Conservation (phyloP, 2,888 invertebrate genomes). For the Dexiosoma caninum region DNA sequence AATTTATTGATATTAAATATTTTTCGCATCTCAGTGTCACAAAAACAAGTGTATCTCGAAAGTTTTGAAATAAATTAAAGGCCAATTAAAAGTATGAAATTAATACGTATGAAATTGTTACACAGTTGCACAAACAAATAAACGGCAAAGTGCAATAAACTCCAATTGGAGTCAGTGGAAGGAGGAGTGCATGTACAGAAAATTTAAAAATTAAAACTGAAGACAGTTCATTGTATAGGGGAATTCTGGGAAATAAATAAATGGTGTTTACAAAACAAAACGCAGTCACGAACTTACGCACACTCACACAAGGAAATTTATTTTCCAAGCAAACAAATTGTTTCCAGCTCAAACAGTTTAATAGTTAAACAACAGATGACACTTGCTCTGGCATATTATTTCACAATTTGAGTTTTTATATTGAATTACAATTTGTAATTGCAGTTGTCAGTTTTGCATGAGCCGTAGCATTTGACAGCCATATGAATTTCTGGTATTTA, state of each 20-base stretch:
- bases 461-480: no score
- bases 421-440: no score
- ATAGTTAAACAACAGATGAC: no score
- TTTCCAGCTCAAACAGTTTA: not conserved
- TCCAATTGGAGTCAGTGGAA: not conserved
- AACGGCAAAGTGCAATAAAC: constrained; percentile 19
- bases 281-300: not conserved
- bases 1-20: no score
- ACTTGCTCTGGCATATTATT: no score
- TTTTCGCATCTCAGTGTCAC: not conserved
- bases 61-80: not conserved
- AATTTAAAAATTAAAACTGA: not conserved
- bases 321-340: not conserved
- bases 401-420: no score
- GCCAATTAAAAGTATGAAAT: not conserved
- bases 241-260: constrained; percentile 36
- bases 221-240: constrained; percentile 27
- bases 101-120: constrained; percentile 7
- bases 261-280: not conserved
- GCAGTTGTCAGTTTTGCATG: no score
- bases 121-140: not conserved
- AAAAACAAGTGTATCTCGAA: not conserved
- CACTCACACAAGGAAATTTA: not conserved
- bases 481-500: no score
- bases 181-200: not conserved